These are phyloP conservation scores for Pogonus chalceus DNA, from an alignment of 1,140 invertebrate genomes.

Conservation along the genomic window DNA sequence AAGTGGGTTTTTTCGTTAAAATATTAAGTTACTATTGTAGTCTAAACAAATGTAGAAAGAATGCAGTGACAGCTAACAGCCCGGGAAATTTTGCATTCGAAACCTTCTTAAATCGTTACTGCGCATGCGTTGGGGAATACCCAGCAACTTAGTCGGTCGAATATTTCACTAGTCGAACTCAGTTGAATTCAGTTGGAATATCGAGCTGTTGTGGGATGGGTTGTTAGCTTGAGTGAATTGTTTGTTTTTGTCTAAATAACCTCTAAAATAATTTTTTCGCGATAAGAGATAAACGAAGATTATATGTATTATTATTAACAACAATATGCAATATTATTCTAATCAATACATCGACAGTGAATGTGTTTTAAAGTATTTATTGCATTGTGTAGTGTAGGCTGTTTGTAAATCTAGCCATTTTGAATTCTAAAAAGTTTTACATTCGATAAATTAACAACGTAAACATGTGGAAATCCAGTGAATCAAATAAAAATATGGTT, in stretches of 20 bases:
- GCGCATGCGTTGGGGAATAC: slow-evolving; percentile 5
- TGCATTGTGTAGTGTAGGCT: background rate
- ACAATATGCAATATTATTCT: background rate
- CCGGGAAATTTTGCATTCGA: background rate
- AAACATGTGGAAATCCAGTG: slow-evolving; percentile 15
- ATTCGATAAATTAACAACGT: background rate
- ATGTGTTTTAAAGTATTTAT: background rate
- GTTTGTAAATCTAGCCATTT: background rate
- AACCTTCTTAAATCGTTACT: background rate
- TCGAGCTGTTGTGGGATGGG: background rate
- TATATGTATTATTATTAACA: background rate
- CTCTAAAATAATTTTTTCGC: background rate
- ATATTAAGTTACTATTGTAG: no score
- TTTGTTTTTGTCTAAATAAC: background rate
- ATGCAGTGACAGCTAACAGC: no score
- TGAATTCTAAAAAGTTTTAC: background rate
- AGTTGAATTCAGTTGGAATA: background rate
- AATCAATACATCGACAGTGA: background rate
- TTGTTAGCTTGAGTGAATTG: background rate
- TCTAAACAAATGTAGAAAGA: no score
- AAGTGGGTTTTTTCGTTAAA: background rate
- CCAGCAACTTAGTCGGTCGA: background rate
- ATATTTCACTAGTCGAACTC: background rate
- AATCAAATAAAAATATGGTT: slow-evolving; percentile 17
- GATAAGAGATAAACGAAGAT: background rate